Evolutionary conservation across 2,888 invertebrate genomes (phyloP), one percentile per base, ranked within the genome.

Genomic region (Noctua janthina): DNA sequence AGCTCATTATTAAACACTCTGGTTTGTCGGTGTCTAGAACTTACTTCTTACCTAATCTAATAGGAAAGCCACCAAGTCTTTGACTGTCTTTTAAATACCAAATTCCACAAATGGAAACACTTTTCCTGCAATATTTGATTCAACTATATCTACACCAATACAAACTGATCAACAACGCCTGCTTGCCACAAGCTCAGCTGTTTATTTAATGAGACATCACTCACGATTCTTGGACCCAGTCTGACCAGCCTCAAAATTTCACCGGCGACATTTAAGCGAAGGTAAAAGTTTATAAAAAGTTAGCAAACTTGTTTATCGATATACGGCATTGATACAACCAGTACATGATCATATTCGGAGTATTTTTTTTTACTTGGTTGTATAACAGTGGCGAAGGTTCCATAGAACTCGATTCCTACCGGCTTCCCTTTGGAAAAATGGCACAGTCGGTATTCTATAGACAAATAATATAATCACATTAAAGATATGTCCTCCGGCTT

Each of bases 201-300:
- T 69, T 54, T 11, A 64, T 35, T 51, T 62, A 67, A 73, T 35
- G 69, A 86, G 71, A 59, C 84, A 79, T 85, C 85, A 72, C 56
- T 84, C 75, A 78, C 74, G 43, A 56, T 15, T 74, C 70, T 29
- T 29, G 17, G 11, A 81, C 64, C 88, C 74, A 49, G 81, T 85
- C 54, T 6, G 79, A 86, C 90, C 82, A 81, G 87, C 70, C 76
- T 15, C 85, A 76, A 68, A 89, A 89, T 89, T 89, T 89, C 90
- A 81, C 90, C 76, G 39, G 56, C 81, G 89, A 90, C 90, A 89
- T 89, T 89, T 85, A 82, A 81, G 59, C 54, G 89, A 84, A 83
- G 89, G 90, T 90, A 90, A 89, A 89, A 89, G 89, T 89, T 82
- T 72, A 82, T 87, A 82, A 82, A 89, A 87, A 89, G 76, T 82